Evolutionary conservation across 1,140 invertebrate genomes (phyloP), one percentile per base, ranked within the genome.

Genomic region (Drosophila malerkotliana): DNA sequence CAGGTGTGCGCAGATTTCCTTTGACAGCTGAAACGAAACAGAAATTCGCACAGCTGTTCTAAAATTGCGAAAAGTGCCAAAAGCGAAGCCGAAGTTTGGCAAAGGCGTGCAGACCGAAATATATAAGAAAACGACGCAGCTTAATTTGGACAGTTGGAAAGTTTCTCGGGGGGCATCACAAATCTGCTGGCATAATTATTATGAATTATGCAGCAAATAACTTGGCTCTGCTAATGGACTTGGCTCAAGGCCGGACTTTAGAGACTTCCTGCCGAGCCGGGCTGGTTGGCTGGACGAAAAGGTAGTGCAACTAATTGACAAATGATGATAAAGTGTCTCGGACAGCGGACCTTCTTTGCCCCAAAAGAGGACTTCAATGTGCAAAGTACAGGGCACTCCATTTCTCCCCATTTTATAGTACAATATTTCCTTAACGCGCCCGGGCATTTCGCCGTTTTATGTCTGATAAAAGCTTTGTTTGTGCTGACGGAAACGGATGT

Each of bases 261-360:
- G 15, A 30, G 32, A 69, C 67, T 57, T 69, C 63, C 63, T 68
- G 63, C n/a, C 24, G 18, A 37, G 34, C 63, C 41, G 12, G 39
- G 32, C 62, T 10, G 34, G 4, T 6, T 44, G 14, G n/a, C 41
- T 12, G 5, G 14, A 28, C 7, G 5, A 15, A 44, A 71, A 71
- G 67, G 67, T 68, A 69, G 74, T 77, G 74, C 79, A 87, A 87
- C 83, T 87, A 87, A 87, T 87, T 87, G 82, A 88, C 82, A 87
- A 87, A 87, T 87, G 82, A 88, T 87, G 82, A 87, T 88, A 88
- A 82, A 87, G 83, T 87, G 75, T 88, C 83, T 61, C 28, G 79
- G 64, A 62, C 81, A 53, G 66, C 21, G 41, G 41, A 6, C 41
- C 41, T 44, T 44, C 44, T 47, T 44, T 6, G 8, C 72, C 47